A percentile compares a stretch with the other conserved stretches of the same genome.
phyloP scores from a whole-genome alignment of 2,113 vertebrate species.

The Toxotes jaculatrix region DNA sequence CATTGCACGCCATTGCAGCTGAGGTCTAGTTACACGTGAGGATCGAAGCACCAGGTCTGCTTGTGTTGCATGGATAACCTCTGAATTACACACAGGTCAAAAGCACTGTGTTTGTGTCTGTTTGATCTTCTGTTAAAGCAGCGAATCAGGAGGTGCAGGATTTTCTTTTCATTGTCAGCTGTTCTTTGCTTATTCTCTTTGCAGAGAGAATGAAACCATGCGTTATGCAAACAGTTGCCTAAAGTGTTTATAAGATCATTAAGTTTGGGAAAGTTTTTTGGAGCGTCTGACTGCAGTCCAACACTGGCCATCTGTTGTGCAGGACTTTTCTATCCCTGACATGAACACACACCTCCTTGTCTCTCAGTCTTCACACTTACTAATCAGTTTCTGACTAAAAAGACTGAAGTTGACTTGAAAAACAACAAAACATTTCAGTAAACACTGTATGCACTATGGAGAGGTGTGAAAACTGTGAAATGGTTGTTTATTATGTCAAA shows the following conservation, averaged over 20 bases:
- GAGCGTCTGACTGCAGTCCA: constrained; percentile 21
- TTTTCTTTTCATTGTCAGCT: constrained; percentile 5
- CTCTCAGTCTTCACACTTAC: constrained; percentile 57
- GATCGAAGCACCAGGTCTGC: background rate
- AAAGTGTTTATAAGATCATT: constrained; percentile 8
- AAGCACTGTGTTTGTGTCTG: background rate
- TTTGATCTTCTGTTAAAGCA: constrained; percentile 21
- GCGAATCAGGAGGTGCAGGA: background rate
- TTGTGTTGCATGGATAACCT: background rate
- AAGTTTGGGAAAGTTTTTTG: constrained; percentile 23
- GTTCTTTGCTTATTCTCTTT: background rate
- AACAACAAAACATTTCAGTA: constrained; percentile 37
- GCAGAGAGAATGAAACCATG: background rate
- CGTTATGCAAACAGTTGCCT: constrained; percentile 8
- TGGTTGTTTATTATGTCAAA: background rate
- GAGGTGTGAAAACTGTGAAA: background rate
- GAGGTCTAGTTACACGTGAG: background rate
- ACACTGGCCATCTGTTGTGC: constrained; percentile 63
- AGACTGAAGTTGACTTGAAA: constrained; percentile 23
- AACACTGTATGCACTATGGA: background rate
- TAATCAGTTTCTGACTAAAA: constrained; percentile 29
- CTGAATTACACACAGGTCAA: background rate
- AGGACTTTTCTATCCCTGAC: constrained; percentile 36
- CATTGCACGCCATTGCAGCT: constrained; percentile 11
- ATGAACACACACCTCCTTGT: constrained; percentile 51